phyloP scores from a whole-genome alignment of 1,140 invertebrate genomes.

The Philopotamus ludificatus region DNA sequence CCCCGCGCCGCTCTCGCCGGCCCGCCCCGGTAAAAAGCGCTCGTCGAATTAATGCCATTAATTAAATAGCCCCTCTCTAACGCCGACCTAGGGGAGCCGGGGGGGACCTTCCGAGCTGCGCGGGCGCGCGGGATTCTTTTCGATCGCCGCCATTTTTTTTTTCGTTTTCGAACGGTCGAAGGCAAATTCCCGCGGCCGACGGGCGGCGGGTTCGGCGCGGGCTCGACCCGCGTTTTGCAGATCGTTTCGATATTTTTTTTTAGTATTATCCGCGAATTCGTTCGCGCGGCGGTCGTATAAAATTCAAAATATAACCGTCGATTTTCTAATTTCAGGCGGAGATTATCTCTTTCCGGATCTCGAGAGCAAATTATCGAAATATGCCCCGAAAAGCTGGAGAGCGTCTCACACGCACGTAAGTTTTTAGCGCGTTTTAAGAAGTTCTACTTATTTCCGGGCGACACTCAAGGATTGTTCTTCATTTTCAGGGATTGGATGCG shows the following conservation, averaged over 20 bases:
- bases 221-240: conserved; percentile 4
- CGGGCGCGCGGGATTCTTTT: conserved; percentile 14
- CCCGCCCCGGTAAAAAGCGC: conserved; percentile 10
- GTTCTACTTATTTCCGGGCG: too few species aligned
- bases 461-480: conserved; percentile 9
- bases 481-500: conserved; percentile 79
- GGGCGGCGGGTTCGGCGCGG: not conserved
- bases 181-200: not conserved
- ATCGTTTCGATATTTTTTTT: not conserved
- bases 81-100: too few species aligned
- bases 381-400: conserved; percentile 93
- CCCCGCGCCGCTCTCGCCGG: not conserved
- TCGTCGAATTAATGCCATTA: conserved; percentile 16
- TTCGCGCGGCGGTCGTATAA: too few species aligned
- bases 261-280: not conserved
- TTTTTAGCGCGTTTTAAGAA: conserved; percentile 38
- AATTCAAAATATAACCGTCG: too few species aligned
- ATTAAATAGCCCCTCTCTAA: too few species aligned
- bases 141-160: not conserved
- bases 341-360: conserved; percentile 93
- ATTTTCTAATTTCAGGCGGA: conserved; percentile 71
- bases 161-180: not conserved
- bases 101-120: not conserved
- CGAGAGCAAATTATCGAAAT: conserved; percentile 92
- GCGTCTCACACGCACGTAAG: conserved; percentile 88